phyloP scores from a whole-genome alignment of 2,797 vertebrate genomes.

The Lateolabrax maculatus region DNA sequence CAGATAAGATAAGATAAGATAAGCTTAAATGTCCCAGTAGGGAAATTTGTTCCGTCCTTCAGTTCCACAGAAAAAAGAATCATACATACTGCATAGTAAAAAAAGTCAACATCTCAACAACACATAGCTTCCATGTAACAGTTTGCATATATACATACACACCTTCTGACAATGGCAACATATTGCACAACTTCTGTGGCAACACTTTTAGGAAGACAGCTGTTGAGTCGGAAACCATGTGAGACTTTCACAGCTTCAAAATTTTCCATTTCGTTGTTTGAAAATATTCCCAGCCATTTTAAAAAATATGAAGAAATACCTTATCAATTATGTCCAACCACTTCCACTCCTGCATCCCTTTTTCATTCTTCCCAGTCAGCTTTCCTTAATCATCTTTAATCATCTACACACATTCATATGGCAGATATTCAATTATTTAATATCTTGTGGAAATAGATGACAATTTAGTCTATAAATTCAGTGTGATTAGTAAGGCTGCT shows the following conservation, averaged over 20 bases:
- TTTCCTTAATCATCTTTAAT: slow-evolving; percentile 56
- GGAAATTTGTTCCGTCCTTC: too few species aligned
- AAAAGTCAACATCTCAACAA: too few species aligned
- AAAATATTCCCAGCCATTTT: slow-evolving; percentile 25
- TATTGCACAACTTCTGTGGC: too few species aligned
- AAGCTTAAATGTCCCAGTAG: too few species aligned
- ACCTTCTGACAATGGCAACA: too few species aligned
- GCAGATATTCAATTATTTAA: slow-evolving; percentile 65
- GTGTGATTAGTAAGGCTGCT: slow-evolving; percentile 40
- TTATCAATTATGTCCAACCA: slow-evolving; percentile 28
- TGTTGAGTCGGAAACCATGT: not conserved
- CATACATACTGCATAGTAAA: too few species aligned
- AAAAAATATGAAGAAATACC: slow-evolving; percentile 25
- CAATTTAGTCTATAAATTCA: slow-evolving; percentile 44
- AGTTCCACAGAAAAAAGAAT: too few species aligned
- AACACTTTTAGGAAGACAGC: not conserved
- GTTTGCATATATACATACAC: too few species aligned
- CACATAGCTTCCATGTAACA: too few species aligned
- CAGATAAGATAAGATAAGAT: too few species aligned
- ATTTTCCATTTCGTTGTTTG: slow-evolving; percentile 9
- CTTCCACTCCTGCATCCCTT: slow-evolving; percentile 36
- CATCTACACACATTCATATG: slow-evolving; percentile 25
- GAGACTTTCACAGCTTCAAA: not conserved
- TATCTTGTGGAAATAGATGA: slow-evolving; percentile 51
- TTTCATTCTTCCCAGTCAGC: slow-evolving; percentile 33